Evolutionary conservation across 2,113 vertebrate genomes (phyloP), one percentile per base, ranked within the genome.

Genomic region (Pagrus major): DNA sequence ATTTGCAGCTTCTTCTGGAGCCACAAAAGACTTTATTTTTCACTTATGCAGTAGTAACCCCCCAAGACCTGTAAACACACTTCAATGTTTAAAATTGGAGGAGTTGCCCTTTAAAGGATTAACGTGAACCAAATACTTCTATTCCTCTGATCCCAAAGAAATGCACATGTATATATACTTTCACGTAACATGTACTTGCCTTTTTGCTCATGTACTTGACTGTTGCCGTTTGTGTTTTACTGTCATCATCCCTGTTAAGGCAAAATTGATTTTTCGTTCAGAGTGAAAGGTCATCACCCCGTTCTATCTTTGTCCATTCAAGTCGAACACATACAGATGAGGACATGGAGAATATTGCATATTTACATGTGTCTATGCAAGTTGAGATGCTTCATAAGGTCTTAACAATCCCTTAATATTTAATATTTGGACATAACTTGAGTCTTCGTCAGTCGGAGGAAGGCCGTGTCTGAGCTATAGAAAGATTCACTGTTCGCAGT

Each of bases 101-200:
- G n/a, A n/a, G n/a, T n/a, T n/a, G n/a, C n/a, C n/a, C n/a, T n/a
- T n/a, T n/a, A n/a, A n/a, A n/a, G n/a, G n/a, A n/a, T n/a, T 55
- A 10, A 67, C 56, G 25, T 80, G 71, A 83, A 64, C 39, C 70
- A 71, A 76, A 56, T 55, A 5, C 33, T 81, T 67, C 35, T 66
- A 44, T 49, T 66, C 46, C 27, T 61, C 18, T 64, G 59, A 81
- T 67, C 47, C 82, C 63, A 79, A 72, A 80, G 76, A 89, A 82
- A 90, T 88, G 87, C 90, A 91, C 79, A 49, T 92, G 89, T 88
- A 83, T 83, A 92, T 85, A 85, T 69, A 80, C 65, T 66, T 79
- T 73, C 52, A 64, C 56, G 39, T 78, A 77, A 76, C 63, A 69
- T 81, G 49, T 85, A 76, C 75, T 81, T 73, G 56, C 52, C 86